Percentiles rank a stretch among this genome's conserved stretches.
These are phyloP conservation scores for Erebia epiphron DNA, from an alignment of 2,888 invertebrate species.

Conservation along the genomic window DNA sequence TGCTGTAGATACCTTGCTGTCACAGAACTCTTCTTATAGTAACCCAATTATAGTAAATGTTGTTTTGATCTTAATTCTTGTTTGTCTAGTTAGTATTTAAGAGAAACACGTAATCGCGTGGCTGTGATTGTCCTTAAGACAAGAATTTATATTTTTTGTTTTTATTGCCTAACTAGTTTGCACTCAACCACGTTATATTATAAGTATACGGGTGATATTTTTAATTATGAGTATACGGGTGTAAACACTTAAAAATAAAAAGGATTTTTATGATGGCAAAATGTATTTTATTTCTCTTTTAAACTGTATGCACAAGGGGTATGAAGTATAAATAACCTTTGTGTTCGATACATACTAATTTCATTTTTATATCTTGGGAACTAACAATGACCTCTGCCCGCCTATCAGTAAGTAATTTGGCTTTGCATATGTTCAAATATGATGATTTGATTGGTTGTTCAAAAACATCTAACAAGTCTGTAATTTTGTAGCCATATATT, in stretches of 20 bases:
- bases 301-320: conserved; percentile 24
- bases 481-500: not conserved
- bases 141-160: conserved; percentile 2
- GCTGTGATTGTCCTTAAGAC: conserved; percentile 14
- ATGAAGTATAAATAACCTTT: conserved; percentile 18
- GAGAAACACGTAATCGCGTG: conserved; percentile 7
- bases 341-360: too few species aligned
- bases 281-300: not conserved
- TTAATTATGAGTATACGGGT: too few species aligned
- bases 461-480: conserved; percentile 1
- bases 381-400: not conserved
- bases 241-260: too few species aligned
- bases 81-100: conserved; percentile 7
- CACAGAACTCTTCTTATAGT: too few species aligned
- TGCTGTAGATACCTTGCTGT: too few species aligned
- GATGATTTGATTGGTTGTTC: conserved; percentile 4
- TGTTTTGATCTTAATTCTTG: not conserved
- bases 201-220: too few species aligned
- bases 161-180: not conserved
- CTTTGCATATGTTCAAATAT: conserved; percentile 12
- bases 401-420: not conserved
- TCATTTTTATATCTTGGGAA: conserved; percentile 20
- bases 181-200: too few species aligned
- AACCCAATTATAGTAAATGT: too few species aligned
- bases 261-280: too few species aligned